These are phyloP conservation scores for Sarcophaga rosellei DNA, from an alignment of 2,888 invertebrate species.

Conservation along the genomic window DNA sequence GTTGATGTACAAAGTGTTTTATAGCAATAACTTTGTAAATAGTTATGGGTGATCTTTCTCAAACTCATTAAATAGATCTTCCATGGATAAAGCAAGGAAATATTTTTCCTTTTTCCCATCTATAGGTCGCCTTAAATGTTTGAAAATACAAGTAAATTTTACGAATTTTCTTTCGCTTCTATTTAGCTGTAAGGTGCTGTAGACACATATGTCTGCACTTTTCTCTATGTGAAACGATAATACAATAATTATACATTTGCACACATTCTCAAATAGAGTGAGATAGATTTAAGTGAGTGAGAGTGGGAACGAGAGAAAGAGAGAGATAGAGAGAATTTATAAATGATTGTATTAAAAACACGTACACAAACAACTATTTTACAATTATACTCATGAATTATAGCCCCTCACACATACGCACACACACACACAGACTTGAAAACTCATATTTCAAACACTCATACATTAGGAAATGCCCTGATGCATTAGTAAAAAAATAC, in stretches of 20 bases:
- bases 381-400: background rate
- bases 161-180: background rate
- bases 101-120: too few relatives aligned
- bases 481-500: background rate
- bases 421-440: too few relatives aligned
- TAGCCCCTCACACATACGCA: background rate
- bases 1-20: too few relatives aligned
- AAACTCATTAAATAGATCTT: too few relatives aligned
- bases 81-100: too few relatives aligned
- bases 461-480: too few relatives aligned
- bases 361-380: background rate
- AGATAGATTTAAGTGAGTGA: background rate
- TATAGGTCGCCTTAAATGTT: too few relatives aligned
- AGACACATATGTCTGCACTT: background rate
- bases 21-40: too few relatives aligned
- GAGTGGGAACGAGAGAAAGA: background rate
- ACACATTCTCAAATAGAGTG: background rate
- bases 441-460: too few relatives aligned
- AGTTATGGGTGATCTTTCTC: too few relatives aligned
- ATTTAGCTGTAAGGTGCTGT: background rate
- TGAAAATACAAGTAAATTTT: too few relatives aligned
- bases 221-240: slow-evolving; percentile 28
- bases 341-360: slow-evolving; percentile 9
- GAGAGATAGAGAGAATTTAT: background rate
- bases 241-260: slow-evolving; percentile 37